Evolutionary conservation across 35 echinoderm and acorn worm species (phyloP).

Genomic region (Heliocidaris erythrogramma): DNA sequence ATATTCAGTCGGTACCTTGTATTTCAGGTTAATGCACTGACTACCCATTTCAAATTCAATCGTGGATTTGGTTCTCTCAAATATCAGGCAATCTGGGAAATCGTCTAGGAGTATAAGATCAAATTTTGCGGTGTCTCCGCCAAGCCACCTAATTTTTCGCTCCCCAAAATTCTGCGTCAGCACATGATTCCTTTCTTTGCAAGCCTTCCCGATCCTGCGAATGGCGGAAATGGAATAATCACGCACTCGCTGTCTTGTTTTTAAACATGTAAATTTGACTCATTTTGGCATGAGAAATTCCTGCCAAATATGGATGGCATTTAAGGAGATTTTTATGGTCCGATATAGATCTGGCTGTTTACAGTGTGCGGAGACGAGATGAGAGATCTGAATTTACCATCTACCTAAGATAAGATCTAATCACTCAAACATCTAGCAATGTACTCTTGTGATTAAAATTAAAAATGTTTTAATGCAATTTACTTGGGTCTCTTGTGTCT

Average conservation of each 20-base stretch:
- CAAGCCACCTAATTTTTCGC: constrained; percentile 5
- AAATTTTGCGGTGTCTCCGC: constrained; percentile 5
- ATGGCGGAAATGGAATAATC: not conserved
- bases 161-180: not conserved
- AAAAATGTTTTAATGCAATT: no score
- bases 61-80: not conserved
- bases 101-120: not conserved
- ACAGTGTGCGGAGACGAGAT: not conserved
- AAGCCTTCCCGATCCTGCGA: not conserved
- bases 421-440: not conserved
- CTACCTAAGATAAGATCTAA: not conserved
- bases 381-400: not conserved
- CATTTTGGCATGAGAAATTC: not conserved
- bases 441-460: not conserved
- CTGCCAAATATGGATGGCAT: not conserved
- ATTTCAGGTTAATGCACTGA: constrained; percentile 1
- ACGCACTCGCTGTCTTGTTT: not conserved
- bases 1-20: not conserved
- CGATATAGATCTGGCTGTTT: not conserved
- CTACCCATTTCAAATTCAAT: not conserved
- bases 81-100: not conserved
- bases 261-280: not conserved
- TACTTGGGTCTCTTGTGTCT: not conserved
- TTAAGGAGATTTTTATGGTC: not conserved
- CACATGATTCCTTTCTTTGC: not conserved